Conservation (phyloP, 2,797 vertebrate species). For the Cossypha heuglini region DNA sequence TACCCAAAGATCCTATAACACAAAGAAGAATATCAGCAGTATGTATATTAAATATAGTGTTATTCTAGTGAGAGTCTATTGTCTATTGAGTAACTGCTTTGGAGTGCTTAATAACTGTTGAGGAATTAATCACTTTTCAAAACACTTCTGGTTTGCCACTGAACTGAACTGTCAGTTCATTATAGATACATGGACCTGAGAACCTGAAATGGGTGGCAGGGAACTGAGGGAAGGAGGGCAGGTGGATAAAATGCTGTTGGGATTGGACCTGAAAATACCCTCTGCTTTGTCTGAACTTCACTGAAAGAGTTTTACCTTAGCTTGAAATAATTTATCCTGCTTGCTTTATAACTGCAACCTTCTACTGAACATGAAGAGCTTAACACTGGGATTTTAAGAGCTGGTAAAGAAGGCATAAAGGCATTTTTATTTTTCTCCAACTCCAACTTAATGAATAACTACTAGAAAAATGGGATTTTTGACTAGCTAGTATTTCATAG, state of each 20-base stretch:
- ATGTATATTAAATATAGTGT: background rate
- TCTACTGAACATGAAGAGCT: background rate
- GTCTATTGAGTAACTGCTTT: background rate
- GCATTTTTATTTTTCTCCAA: background rate
- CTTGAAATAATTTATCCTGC: background rate
- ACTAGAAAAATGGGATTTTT: background rate
- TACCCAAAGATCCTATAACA: background rate
- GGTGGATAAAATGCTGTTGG: background rate
- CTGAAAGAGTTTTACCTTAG: background rate
- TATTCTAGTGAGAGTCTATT: background rate
- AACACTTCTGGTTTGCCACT: background rate
- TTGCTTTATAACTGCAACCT: background rate
- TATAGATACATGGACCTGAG: background rate
- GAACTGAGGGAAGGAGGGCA: accelerated
- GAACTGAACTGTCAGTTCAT: background rate
- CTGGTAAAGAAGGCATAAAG: background rate
- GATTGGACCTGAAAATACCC: background rate
- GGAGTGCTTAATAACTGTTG: background rate
- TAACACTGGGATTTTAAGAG: background rate
- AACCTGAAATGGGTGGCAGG: background rate
- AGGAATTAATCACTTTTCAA: background rate
- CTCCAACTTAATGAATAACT: background rate
- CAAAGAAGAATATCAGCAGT: background rate
- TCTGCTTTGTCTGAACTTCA: background rate
- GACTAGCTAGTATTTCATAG: background rate